Conservation (phyloP, 2,888 invertebrate genomes). For the Hofmannophila pseudospretella region DNA sequence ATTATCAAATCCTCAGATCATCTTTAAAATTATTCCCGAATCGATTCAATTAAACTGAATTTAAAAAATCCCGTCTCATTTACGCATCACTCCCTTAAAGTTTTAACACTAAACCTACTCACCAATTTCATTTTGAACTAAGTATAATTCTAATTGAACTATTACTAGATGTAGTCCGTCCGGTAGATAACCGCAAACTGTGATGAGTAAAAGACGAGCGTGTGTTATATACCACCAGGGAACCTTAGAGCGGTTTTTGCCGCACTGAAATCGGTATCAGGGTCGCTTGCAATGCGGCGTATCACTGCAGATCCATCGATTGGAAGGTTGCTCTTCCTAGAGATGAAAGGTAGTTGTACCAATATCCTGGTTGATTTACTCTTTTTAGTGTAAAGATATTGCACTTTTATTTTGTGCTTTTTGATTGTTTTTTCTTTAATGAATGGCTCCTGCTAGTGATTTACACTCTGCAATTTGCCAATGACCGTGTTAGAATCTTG, state of each 20-base stretch:
- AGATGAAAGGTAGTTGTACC: constrained; percentile 7
- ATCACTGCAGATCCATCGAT: constrained; percentile 3
- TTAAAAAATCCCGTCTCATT: too few relatives aligned
- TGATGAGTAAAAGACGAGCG: constrained; percentile 42
- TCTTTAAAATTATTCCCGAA: too few relatives aligned
- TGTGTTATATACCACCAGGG: constrained; percentile 54
- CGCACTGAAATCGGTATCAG: constrained; percentile 60
- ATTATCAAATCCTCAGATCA: too few relatives aligned
- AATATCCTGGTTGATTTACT: constrained; percentile 7
- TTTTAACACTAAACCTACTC: too few relatives aligned
- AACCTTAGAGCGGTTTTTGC: constrained; percentile 37
- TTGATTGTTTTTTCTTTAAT: too few relatives aligned
- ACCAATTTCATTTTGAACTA: constrained; percentile 64
- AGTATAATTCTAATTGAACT: constrained; percentile 13
- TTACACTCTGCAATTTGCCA: too few relatives aligned
- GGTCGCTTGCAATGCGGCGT: constrained; percentile 36
- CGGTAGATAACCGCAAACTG: constrained; percentile 49
- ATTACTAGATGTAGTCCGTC: constrained; percentile 32
- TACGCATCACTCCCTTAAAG: too few relatives aligned
- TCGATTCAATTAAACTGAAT: too few relatives aligned
- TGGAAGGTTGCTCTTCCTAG: constrained; percentile 6
- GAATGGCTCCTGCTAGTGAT: too few relatives aligned
- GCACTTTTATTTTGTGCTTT: too few relatives aligned
- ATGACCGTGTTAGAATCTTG: too few relatives aligned
- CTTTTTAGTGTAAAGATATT: too few relatives aligned